Conservation (phyloP, 2,888 invertebrate genomes). For the Stenichneumon culpator region DNA sequence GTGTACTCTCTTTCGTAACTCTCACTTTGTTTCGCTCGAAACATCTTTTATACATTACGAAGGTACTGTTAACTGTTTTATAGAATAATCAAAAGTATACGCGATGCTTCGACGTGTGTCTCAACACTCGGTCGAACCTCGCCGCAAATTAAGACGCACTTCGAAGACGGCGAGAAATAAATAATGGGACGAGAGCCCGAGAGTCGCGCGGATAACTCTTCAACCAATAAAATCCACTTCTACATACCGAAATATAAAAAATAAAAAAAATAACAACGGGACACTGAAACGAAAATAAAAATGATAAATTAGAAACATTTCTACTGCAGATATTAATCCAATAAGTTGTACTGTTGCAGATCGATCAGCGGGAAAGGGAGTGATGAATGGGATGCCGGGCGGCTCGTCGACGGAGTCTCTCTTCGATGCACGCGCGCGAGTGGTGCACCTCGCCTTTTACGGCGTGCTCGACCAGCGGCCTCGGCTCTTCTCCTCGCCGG, state of each 20-base stretch:
- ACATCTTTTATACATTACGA: neutral
- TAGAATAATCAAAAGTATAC: no score
- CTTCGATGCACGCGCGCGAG: slow-evolving; percentile 49
- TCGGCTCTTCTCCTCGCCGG: slow-evolving; percentile 47
- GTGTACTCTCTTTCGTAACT: neutral
- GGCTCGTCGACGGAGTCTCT: slow-evolving; percentile 12
- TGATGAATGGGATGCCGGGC: slow-evolving; percentile 21
- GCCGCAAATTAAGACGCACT: no score
- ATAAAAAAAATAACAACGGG: neutral
- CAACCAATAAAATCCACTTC: neutral
- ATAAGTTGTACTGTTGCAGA: slow-evolving; percentile 32
- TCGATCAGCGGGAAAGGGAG: neutral
- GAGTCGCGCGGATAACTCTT: neutral
- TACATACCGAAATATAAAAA: neutral
- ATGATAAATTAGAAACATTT: neutral
- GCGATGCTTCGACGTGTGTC: no score
- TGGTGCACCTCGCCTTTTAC: slow-evolving; percentile 72
- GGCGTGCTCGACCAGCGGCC: slow-evolving; percentile 66
- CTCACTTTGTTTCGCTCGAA: neutral
- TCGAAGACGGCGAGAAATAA: no score
- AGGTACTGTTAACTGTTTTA: no score
- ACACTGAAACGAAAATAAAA: slow-evolving; percentile 4
- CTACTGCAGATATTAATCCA: slow-evolving; percentile 4
- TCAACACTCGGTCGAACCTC: no score
- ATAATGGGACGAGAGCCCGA: no score